phyloP scores from a whole-genome alignment of 2,888 invertebrate species.

The Catocala nupta region DNA sequence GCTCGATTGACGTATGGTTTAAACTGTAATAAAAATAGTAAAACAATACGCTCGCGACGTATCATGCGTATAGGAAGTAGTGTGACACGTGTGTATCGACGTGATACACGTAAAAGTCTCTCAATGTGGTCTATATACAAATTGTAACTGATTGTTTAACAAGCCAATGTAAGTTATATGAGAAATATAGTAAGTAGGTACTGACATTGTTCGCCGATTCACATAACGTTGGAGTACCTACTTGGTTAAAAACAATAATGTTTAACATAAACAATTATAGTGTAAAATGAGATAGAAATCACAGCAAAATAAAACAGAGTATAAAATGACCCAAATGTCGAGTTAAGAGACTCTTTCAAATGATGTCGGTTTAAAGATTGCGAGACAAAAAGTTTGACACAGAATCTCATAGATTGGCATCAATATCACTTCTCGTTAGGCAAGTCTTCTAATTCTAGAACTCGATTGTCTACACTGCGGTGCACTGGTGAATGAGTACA shows the following conservation, averaged over 20 bases:
- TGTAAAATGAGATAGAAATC: too few species aligned
- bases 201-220: too few species aligned
- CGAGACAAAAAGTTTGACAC: neutral
- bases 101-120: conserved; percentile 30
- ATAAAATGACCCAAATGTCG: neutral
- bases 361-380: neutral
- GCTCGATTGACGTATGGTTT: conserved; percentile 22
- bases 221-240: too few species aligned
- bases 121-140: conserved; percentile 26
- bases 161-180: neutral
- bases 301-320: neutral
- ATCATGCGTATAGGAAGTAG: conserved; percentile 33
- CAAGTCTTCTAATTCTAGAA: neutral
- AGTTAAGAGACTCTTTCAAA: neutral
- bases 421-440: too few species aligned
- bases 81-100: conserved; percentile 20
- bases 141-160: neutral
- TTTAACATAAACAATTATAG: too few species aligned
- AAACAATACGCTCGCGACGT: conserved; percentile 33
- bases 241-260: too few species aligned
- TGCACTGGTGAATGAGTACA: too few species aligned
- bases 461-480: neutral
- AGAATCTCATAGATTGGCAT: neutral
- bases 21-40: conserved; percentile 30
- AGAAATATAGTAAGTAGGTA: neutral